Evolutionary conservation across 2,888 invertebrate genomes (phyloP), one percentile per base, ranked within the genome.

Genomic region (Ormyrus labotus): DNA sequence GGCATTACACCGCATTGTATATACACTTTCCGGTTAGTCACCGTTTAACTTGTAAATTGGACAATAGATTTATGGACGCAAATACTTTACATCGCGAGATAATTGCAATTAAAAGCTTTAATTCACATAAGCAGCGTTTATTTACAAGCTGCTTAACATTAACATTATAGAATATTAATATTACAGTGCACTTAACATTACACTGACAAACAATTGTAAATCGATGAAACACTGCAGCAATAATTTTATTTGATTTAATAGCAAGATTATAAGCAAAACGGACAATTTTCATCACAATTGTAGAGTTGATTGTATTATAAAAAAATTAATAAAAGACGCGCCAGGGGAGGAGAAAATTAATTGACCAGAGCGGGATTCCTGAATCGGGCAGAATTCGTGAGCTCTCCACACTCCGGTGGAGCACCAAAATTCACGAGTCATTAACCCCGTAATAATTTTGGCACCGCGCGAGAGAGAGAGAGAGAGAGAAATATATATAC

Each of bases 21-120:
- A 10, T 51, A 48, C 45, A 34, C 11, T 51, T 11, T 60, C 51
- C 75, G 63, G 78, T 87, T 87, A 87, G 87, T 87, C 87, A 86
- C 78, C 86, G 83, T 83, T 86, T 85, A 83, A 86, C 48, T 19
- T 45, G 45, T 9, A 67, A 78, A 75, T 71, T 65, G 71, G 51
- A 61, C 72, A 72, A 79, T 79, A 79, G 81, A 76, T 81, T 72
- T 68, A 79, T 69, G 60, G 60, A 63, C 65, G 68, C 79, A 53
- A 61, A 75, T 71, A 57, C 58, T 61, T 68, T 50, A 72, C 47
- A 53, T 57, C 70, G 53, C 34, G 63, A 47, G 47, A 68, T 61
- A 69, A 79, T 73, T 53, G 48, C 57, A 64, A 69, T 64, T 19
- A n/a, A 55, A 45, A 7, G 19, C 45, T 67, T 61, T 8, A 51